These are phyloP conservation scores for Montipora efflorescens DNA, from an alignment of 64 coral and sea anemone species.

Conservation along the genomic window DNA sequence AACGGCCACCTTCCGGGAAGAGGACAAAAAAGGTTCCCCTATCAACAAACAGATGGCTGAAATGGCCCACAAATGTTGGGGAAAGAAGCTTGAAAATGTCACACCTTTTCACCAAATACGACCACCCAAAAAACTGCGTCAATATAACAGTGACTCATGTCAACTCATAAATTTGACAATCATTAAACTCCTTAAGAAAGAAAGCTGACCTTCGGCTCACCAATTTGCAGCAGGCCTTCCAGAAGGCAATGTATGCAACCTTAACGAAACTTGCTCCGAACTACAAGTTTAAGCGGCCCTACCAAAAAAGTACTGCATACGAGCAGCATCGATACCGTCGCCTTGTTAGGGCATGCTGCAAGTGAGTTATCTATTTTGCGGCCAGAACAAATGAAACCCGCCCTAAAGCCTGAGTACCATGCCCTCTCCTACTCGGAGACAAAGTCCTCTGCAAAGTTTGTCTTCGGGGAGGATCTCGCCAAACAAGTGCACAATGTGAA, in stretches of 20 bases:
- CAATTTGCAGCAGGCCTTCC: background rate
- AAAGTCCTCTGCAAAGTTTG: background rate
- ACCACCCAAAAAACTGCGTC: constrained; percentile 11
- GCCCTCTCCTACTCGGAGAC: background rate
- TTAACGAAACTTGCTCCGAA: background rate
- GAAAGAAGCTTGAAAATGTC: constrained; percentile 8
- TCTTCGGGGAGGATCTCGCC: constrained; percentile 28
- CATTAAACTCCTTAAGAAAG: background rate
- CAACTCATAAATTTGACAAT: constrained; percentile 15
- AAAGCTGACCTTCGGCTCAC: background rate
- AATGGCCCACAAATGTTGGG: constrained; percentile 21
- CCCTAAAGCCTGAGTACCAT: constrained; percentile 30
- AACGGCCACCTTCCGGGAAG: background rate
- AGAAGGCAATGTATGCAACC: background rate
- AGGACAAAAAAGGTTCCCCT: background rate
- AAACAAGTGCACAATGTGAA: constrained; percentile 32
- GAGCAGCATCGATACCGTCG: no score
- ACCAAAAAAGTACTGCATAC: background rate
- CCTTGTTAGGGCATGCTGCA: background rate
- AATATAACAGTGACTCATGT: background rate
- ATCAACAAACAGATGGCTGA: constrained; percentile 18
- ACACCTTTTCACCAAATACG: background rate
- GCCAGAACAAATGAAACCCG: constrained; percentile 43
- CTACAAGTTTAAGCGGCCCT: background rate
- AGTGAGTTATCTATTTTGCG: constrained; percentile 20